phyloP scores from a whole-genome alignment of 2,797 vertebrate genomes.

The Dermochelys coriacea region DNA sequence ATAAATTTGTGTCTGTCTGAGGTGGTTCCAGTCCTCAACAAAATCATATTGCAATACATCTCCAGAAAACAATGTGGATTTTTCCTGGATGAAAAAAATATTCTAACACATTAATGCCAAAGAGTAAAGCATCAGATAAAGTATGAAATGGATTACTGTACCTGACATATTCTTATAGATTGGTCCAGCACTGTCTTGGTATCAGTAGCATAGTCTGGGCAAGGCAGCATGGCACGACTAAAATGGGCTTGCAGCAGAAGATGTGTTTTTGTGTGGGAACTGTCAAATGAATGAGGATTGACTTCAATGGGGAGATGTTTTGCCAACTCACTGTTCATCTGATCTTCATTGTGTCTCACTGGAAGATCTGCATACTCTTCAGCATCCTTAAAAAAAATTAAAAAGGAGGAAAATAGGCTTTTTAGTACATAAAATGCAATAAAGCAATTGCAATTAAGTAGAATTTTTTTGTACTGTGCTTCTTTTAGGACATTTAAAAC shows the following conservation, averaged over 20 bases:
- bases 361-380: slow-evolving; percentile 96
- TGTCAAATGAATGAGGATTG: slow-evolving; percentile 94
- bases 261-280: slow-evolving; percentile 95
- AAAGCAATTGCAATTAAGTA: background rate
- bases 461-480: background rate
- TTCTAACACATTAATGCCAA: background rate
- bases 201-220: slow-evolving; percentile 94
- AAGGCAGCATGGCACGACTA: slow-evolving; percentile 89
- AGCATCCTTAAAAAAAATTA: slow-evolving; percentile 86
- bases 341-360: slow-evolving; percentile 98
- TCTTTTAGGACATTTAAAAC: background rate
- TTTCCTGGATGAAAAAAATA: slow-evolving; percentile 12
- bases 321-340: slow-evolving; percentile 95
- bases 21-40: background rate
- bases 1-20: fast-evolving
- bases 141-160: slow-evolving; percentile 66
- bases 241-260: slow-evolving; percentile 96
- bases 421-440: background rate
- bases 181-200: slow-evolving; percentile 98
- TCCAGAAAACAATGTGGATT: background rate
- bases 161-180: slow-evolving; percentile 96
- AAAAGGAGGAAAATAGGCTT: background rate
- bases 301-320: slow-evolving; percentile 92
- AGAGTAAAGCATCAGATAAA: background rate
- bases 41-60: background rate